Percentiles rank a stretch among this genome's conserved stretches.
Evolutionary conservation across 2,797 vertebrate species (phyloP).

Genomic region (Capromys pilorides): DNA sequence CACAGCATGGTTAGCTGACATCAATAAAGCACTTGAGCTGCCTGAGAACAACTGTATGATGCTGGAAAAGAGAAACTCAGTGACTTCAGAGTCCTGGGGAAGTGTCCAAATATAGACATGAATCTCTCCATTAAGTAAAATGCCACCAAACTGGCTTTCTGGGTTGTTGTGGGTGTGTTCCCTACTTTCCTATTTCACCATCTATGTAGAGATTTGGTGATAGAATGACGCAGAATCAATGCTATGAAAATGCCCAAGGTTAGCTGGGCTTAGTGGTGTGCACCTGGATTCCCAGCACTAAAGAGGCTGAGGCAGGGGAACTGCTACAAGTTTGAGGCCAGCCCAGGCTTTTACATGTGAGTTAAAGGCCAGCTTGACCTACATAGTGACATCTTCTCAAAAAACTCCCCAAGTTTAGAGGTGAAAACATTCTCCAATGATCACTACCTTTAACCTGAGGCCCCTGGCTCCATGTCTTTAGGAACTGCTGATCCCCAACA

Average conservation of each 20-base stretch:
- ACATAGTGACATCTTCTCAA: not conserved
- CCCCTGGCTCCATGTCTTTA: not conserved
- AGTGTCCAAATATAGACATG: not conserved
- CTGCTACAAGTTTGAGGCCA: not conserved
- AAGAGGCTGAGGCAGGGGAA: not conserved
- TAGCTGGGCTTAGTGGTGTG: not conserved
- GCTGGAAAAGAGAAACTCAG: not conserved
- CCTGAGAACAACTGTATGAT: not conserved
- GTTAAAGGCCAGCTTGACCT: not conserved
- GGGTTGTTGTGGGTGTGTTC: not conserved
- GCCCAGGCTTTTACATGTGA: not conserved
- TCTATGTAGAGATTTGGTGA: not conserved
- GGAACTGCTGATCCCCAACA: not conserved
- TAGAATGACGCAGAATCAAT: not conserved
- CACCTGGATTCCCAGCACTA: not conserved
- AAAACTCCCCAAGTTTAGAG: conserved; percentile 12
- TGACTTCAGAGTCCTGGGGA: not conserved
- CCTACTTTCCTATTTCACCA: not conserved
- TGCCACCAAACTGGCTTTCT: not conserved
- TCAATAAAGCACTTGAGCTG: conserved; percentile 70
- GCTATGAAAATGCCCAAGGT: conserved; percentile 5
- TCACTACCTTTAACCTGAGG: not conserved
- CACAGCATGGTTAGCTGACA: not conserved
- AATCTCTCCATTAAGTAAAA: not conserved
- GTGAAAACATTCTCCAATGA: not conserved